Percentiles rank a stretch among this genome's conserved stretches.
phyloP scores from a whole-genome alignment of 23 tunicate species.

The Diplosoma virens region DNA sequence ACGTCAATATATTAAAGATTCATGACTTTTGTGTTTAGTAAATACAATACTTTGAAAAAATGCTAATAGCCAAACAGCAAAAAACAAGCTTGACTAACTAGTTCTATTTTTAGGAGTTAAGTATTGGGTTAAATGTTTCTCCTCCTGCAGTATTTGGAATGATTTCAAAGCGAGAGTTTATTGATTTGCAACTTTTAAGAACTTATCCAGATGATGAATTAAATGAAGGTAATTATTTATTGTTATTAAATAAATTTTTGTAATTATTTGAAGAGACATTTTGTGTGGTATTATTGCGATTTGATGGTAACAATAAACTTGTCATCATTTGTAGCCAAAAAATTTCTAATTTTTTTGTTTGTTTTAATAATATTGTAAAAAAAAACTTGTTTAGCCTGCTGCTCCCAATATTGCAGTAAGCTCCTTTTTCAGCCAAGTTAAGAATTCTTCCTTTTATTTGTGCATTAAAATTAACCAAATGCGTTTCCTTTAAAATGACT shows the following conservation, averaged over 20 bases:
- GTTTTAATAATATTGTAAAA: background rate
- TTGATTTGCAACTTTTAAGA: slow-evolving; percentile 25
- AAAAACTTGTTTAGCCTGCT: background rate
- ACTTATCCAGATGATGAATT: slow-evolving; percentile 4
- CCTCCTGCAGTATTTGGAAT: slow-evolving; percentile 39
- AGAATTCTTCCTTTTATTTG: no score
- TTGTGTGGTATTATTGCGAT: no score
- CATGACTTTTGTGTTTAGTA: no score
- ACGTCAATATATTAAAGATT: no score
- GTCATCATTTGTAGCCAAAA: background rate
- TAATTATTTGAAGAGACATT: background rate
- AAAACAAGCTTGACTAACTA: no score
- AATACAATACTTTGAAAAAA: no score
- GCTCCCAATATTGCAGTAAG: no score
- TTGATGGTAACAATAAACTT: no score
- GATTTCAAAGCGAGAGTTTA: slow-evolving; percentile 39
- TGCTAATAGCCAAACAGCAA: no score
- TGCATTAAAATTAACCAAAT: no score
- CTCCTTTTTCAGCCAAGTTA: no score
- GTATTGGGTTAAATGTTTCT: slow-evolving; percentile 23
- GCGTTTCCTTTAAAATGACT: no score
- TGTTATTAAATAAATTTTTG: background rate
- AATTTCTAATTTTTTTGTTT: background rate
- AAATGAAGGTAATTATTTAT: background rate
- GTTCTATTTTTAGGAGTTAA: slow-evolving; percentile 6